Evolutionary conservation across 2,113 vertebrate species (phyloP), one percentile per base, ranked within the genome.

Genomic region (Sander vitreus): DNA sequence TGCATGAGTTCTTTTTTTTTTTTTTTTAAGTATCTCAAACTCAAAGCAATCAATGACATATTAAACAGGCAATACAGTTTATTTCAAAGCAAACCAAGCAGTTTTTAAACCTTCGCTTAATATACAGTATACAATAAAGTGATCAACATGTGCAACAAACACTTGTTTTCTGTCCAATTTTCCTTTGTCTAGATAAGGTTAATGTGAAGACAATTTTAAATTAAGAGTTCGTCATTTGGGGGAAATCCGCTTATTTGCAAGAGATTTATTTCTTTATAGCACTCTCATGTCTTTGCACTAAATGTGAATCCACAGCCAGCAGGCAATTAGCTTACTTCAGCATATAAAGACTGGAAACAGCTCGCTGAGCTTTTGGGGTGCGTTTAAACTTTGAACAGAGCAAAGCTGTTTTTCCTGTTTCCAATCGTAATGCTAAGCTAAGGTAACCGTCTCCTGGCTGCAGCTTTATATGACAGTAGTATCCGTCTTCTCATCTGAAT

Each of bases 81-180:
- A 63, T 84, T 84, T 85, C 23, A 88, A 64, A 65, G 63, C 16
- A 70, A 83, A 73, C 12, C 14, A 72, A 69, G 47, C 67, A 2
- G 15, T 84, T 86, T 87, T 80, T 73, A 74, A 90, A 69, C 47
- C 0, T 16, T 51, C 39, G 74, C 70, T 88, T 73, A 70, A 43
- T 68, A 83, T 80, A 33, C 30, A 33, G 5, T 33, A 53, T 76
- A 77, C 47, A 82, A 93, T 93, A 93, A 94, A 94, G 87, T 80
- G 62, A 90, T 91, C 89, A 21, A 76, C 4, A 47, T 93, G 86
- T 88, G 81, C 83, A 88, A 81, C 18, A 67, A 78, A 55, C 33
- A 57, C 16, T 55, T 75, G 19, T 43, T 85, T 72, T 76, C 14
- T 69, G 30, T 64, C 23, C 19, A 11, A 10, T 59, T n/a, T 25